Base-by-base conservation (phyloP, 1,140 invertebrate genomes). In the Venturia canescens region DNA sequence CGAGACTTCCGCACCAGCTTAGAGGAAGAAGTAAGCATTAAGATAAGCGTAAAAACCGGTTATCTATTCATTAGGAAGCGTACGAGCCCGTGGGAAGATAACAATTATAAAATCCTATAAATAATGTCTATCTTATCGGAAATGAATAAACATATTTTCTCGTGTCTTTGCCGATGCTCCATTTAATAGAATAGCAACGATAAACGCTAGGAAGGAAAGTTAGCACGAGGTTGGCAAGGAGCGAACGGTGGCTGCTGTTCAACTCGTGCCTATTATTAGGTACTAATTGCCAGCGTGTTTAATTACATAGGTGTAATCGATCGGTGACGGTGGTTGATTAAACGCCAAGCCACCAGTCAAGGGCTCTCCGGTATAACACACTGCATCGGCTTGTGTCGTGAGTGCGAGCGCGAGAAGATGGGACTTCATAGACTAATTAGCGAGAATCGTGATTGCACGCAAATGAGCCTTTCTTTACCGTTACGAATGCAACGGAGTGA, bases 401-500 rank as follows among this genome's bases (percentile, higher is more conserved):
- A 38, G 29, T 29, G n/a, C n/a, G 53, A 21, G 27, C 38, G 81
- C 67, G 78, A 78, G 70, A 57, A 60, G 57, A 78, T 76, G 80
- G 72, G 60, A 79, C 44, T 67, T 26, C 50, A 23, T 50, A 38
- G 71, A 81, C 79, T 82, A 81, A 83, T 83, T 80, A 83, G 80
- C 77, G 18, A 75, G 66, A 66, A 81, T 78, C 72, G 78, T 80
- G 83, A 84, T 86, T 77, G 72, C 78, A 84, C 81, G 83, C 84
- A 84, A 86, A 87, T 82, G 81, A 83, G 83, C 31, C 72, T 78
- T 77, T 34, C 48, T 44, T 84, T 85, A 87, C 87, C 87, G 87
- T 88, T 88, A 87, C 83, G 53, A 84, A 86, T 86, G 83, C 74
- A 79, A 76, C 50, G 70, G 67, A 81, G 66, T 75, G 67, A 80